These are phyloP conservation scores for Gila robusta DNA, from an alignment of 2,797 vertebrate species.

Conservation along the genomic window DNA sequence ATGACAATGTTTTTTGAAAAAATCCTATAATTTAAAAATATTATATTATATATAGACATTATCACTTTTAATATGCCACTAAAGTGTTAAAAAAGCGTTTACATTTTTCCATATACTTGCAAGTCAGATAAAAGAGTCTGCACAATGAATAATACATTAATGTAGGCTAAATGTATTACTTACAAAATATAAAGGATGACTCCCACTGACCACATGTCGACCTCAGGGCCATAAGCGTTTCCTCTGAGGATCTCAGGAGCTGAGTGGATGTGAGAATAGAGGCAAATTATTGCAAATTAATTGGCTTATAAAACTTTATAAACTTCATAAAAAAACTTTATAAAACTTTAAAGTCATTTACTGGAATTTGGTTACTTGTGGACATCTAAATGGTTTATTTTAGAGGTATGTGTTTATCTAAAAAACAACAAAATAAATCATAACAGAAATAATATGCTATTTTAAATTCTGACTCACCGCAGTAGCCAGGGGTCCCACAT, in stretches of 20 bases:
- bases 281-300: neutral
- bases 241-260: slow-evolving; percentile 84
- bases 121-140: neutral
- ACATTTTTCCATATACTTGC: neutral
- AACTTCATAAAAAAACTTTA: too few relatives aligned
- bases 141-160: neutral
- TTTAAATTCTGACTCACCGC: slow-evolving; percentile 78
- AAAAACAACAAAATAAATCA: neutral
- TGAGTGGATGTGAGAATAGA: slow-evolving; percentile 67
- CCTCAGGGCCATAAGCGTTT: slow-evolving; percentile 86
- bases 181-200: slow-evolving; percentile 93
- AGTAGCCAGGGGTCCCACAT: slow-evolving; percentile 90
- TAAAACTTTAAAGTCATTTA: neutral
- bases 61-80: neutral
- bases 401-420: neutral
- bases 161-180: slow-evolving; percentile 69
- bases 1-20: neutral
- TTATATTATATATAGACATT: neutral
- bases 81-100: neutral
- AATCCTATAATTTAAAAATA: neutral
- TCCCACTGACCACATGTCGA: slow-evolving; percentile 93
- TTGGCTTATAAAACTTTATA: neutral
- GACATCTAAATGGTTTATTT: neutral
- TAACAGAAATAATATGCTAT: neutral
- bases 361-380: neutral